phyloP scores from a whole-genome alignment of 1,140 invertebrate genomes.

The Prorops nasuta region DNA sequence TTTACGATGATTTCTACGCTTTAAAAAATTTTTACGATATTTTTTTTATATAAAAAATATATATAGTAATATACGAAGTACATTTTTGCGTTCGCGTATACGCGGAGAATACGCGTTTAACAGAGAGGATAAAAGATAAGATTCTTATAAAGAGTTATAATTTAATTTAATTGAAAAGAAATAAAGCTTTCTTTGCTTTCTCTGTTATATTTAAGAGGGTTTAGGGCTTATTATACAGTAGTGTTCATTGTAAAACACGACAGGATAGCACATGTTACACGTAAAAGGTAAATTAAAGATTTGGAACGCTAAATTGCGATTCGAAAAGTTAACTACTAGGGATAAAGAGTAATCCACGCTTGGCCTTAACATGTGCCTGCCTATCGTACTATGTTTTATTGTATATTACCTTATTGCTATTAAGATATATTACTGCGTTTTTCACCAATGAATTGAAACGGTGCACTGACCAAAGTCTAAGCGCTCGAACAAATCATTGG shows the following conservation, averaged over 20 bases:
- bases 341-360: not conserved
- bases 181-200: too few relatives aligned
- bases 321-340: too few relatives aligned
- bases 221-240: slow-evolving; percentile 27
- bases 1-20: too few relatives aligned
- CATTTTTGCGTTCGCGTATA: too few relatives aligned
- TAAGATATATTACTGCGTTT: slow-evolving; percentile 29
- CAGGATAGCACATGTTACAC: slow-evolving; percentile 22
- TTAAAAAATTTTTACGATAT: slow-evolving; percentile 10
- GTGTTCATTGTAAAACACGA: slow-evolving; percentile 29
- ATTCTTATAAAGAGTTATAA: not conserved
- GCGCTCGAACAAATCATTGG: too few relatives aligned
- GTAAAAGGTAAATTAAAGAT: not conserved
- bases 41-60: not conserved
- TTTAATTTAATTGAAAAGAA: too few relatives aligned
- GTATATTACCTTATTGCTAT: slow-evolving; percentile 35
- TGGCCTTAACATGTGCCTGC: slow-evolving; percentile 16
- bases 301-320: too few relatives aligned
- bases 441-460: slow-evolving; percentile 15
- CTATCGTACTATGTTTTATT: slow-evolving; percentile 29
- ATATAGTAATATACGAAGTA: not conserved
- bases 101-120: not conserved
- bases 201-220: slow-evolving; percentile 20
- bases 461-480: too few relatives aligned
- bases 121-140: not conserved